Evolutionary conservation across 2,113 vertebrate species (phyloP), one percentile per base, ranked within the genome.

Genomic region (Phylloscopus trochiloides): DNA sequence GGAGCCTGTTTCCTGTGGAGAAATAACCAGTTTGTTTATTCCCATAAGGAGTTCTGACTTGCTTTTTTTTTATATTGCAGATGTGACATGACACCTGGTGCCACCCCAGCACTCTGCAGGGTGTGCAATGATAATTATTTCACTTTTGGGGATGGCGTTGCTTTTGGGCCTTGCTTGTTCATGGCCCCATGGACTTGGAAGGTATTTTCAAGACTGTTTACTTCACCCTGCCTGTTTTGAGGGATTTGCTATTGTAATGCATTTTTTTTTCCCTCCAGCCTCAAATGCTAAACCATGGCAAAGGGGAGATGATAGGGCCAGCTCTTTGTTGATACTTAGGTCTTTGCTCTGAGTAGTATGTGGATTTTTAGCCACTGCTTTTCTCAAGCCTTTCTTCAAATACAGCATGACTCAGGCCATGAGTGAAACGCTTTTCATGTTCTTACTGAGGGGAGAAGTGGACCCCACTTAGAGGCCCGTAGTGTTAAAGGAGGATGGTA

Each of bases 401-500:
- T n/a, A 9, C 12, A 40, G 6, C 12, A 7, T 51, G 61, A 59
- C 32, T 81, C 29, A 47, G 63, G 43, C 43, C 72, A 26, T 0
- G 1, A 66, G 48, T 68, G 57, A 78, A 81, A 68, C 3, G 4
- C 13, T 92, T 82, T 79, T 71, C 10, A 2, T 73, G 22, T 54
- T 88, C 67, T 62, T 59, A 43, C 29, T 54, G 74, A 68, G 50
- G 42, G 42, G 34, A 95, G n/a, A 81, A 83, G 82, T 51, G 24
- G 72, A 86, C n/a, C 32, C 47, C 67, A 43, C n/a, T 83, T 76
- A 67, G 63, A 80, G 63, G 26, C 34, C 50, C 71, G 54, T 73
- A 26, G 45, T 93, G 73, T 86, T 92, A 86, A 92, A 80, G 51
- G 48, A 78, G 81, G 78, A 34, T 22, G 38, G 68, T 83, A 77